phyloP scores from a whole-genome alignment of 2,797 vertebrate genomes.

The Oceanodroma leucorhoa region DNA sequence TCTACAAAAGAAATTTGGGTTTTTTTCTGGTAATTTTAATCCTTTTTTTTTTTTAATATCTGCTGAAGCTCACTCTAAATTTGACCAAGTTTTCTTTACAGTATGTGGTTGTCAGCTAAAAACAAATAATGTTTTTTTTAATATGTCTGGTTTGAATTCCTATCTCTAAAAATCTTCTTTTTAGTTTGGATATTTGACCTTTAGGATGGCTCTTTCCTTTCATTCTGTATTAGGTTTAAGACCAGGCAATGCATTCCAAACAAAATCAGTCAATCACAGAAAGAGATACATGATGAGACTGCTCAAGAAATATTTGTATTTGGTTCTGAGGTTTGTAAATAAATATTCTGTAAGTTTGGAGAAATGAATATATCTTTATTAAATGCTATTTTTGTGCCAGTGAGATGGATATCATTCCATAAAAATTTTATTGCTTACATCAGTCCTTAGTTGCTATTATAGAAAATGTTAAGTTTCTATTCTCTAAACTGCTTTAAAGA shows the following conservation, averaged over 20 bases:
- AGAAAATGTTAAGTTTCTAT: not conserved
- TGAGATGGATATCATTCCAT: not conserved
- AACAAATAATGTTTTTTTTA: not conserved
- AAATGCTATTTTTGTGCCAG: not conserved
- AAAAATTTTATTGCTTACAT: not conserved
- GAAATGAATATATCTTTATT: not conserved
- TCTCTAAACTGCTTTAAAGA: slow-evolving; percentile 11
- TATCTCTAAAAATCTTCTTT: not conserved
- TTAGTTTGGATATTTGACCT: slow-evolving; percentile 2
- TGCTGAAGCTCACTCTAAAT: not conserved
- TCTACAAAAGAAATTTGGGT: not conserved
- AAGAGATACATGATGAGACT: not conserved
- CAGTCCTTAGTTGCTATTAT: not conserved
- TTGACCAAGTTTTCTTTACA: not conserved
- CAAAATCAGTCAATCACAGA: not conserved
- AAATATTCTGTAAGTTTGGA: not conserved
- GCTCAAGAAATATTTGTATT: slow-evolving; percentile 27
- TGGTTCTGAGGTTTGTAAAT: not conserved
- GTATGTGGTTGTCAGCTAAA: not conserved
- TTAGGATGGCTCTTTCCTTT: slow-evolving; percentile 19
- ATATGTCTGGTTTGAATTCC: not conserved
- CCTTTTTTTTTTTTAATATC: not conserved
- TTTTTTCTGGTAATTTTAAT: not conserved
- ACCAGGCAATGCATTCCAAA: slow-evolving; percentile 5
- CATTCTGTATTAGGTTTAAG: slow-evolving; percentile 4